Evolutionary conservation across 2,888 invertebrate species (phyloP).

Genomic region (Clivina fossor): DNA sequence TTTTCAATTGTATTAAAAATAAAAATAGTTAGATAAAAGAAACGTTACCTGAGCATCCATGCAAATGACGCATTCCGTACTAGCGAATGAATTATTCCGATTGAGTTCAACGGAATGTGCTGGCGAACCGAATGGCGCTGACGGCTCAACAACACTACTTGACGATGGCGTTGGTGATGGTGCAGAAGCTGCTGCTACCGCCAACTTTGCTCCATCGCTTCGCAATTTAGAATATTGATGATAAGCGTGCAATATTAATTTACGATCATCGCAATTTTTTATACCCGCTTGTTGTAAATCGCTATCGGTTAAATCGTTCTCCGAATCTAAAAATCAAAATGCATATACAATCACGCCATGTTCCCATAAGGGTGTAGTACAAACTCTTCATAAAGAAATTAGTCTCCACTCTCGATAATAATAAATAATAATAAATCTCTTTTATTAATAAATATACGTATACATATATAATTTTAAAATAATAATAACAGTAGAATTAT

Average conservation of each 20-base stretch:
- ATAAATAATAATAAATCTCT: too few relatives aligned
- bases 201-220: neutral
- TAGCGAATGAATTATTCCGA: too few relatives aligned
- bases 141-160: conserved; percentile 46
- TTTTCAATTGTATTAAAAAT: neutral
- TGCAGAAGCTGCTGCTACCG: neutral
- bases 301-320: conserved; percentile 58
- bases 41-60: conserved; percentile 70
- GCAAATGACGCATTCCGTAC: conserved; percentile 82
- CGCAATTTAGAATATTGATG: conserved; percentile 57
- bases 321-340: conserved; percentile 45
- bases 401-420: too few relatives aligned
- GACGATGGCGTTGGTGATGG: conserved; percentile 46
- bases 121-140: conserved; percentile 41
- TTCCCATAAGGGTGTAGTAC: too few relatives aligned
- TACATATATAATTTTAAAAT: too few relatives aligned
- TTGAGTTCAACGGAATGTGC: conserved; percentile 41
- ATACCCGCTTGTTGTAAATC: conserved; percentile 64
- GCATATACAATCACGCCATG: neutral
- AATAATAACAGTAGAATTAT: too few relatives aligned
- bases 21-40: conserved; percentile 13
- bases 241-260: conserved; percentile 65
- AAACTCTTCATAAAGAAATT: too few relatives aligned
- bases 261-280: conserved; percentile 58
- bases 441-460: too few relatives aligned